Evolutionary conservation across 2,797 vertebrate genomes (phyloP), one percentile per base, ranked within the genome.

Genomic region (Lates japonicus): DNA sequence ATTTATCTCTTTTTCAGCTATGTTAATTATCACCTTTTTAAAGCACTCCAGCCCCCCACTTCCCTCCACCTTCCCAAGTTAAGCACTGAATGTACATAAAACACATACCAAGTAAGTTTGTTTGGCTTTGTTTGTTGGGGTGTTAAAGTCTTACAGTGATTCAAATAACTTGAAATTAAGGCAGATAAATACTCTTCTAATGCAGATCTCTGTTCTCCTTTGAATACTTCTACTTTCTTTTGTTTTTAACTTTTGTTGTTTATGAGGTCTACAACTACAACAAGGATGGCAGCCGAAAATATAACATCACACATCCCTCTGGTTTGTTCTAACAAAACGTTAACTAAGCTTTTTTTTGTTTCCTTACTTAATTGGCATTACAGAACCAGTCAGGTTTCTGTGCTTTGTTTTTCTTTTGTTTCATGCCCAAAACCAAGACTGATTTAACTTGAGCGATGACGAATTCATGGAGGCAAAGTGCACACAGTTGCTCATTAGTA

Each of bases 401-500:
- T 29, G 41, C 29, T 74, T 89, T 81, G 52, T 84, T 86, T 87
- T 78, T 44, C 37, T 74, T 79, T 81, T 41, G 39, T 83, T 89
- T 33, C 54, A 37, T 61, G 60, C 54, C 71, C 57, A 55, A 81
- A 88, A 76, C 33, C 37, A 76, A 79, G 75, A 81, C 76, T 72
- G 72, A 81, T 62, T 88, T 51, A 75, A 70, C 64, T 52, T 61
- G 25, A 83, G 66, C 49, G 5, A 68, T 83, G 76, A 87, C 39
- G 41, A 79, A 83, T 58, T 61, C 70, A 80, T 42, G 55, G 58
- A 79, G 83, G 61, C 68, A 77, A 84, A 85, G 81, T 64, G 74
- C 85, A 84, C 71, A 49, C 79, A 65, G 74, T 80, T 73, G 80
- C 90, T 92, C 86, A 89, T 92, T 92, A 90, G 89, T 42, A 12